Evolutionary conservation across 1,140 invertebrate species (phyloP), one percentile per base, ranked within the genome.

Genomic region (Hirudo medicinalis): DNA sequence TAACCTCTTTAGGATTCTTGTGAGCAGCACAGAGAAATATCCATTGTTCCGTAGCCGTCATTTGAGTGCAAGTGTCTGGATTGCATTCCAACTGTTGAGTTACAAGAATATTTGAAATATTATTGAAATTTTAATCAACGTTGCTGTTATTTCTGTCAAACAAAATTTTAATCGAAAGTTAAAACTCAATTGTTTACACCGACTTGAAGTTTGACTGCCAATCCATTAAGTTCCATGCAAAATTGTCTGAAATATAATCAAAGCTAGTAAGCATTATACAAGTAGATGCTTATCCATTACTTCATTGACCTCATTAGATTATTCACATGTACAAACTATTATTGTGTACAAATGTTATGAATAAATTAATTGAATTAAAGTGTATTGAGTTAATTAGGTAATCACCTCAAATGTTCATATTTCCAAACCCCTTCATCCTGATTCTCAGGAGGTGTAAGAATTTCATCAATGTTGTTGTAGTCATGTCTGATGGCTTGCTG

Each of bases 1-100:
- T 36, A 73, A 84, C 83, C 78, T 99, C 96, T 84, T 99, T 99
- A 29, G 97, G 97, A 74, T 95, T 97, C 86, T 99, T 99, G 81
- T 99, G 97, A 67, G 96, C 95, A 72, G 97, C 97, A 87, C 97
- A 99, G 53, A 99, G 84, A 83, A 99, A 99, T 80, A 99, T 99
- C 96, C 96, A 99, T 79, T 99, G 96, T 84, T 99, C 95, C 22
- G 96, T 99, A 6, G 97, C 97, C 60, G 96, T 99, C 97, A 99
- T 99, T 84, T 99, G 95, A 60, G 90, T 94, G 81, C 97, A 99
- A 4, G 89, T 93, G 75, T 94, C 90, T 27, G 96, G 94, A 78
- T 92, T 90, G 83, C 97, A 99, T 82, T 99, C 94, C 76, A 87
- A 87, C 85, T 97, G 90, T 67, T 63, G 71, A 17, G 43, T 25